phyloP scores from a whole-genome alignment of 2,113 vertebrate genomes.

The Danionella cerebrum region DNA sequence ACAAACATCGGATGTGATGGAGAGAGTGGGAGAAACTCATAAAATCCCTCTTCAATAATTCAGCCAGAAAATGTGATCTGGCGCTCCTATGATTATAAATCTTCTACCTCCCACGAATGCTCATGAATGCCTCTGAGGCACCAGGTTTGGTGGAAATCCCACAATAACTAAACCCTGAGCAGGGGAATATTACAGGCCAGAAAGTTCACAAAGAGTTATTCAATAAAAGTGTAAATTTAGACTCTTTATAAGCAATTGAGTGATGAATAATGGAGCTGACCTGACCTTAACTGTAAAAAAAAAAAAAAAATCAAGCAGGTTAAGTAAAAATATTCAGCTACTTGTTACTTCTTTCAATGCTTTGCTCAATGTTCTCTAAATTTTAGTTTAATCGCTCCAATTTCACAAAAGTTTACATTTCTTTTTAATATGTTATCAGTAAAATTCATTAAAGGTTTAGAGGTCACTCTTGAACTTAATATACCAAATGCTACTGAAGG shows the following conservation, averaged over 20 bases:
- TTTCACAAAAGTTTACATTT: no score
- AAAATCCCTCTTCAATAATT: constrained; percentile 69
- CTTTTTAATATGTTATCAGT: no score
- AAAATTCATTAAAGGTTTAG: no score
- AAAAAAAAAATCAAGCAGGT: constrained; percentile 50
- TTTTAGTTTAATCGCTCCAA: no score
- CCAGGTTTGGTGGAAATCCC: background rate
- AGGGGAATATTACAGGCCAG: constrained; percentile 49
- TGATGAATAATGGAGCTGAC: constrained; percentile 62
- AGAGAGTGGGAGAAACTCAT: constrained; percentile 55
- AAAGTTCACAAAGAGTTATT: constrained; percentile 53
- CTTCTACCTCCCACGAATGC: constrained; percentile 47
- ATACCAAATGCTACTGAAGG: no score
- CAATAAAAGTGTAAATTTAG: constrained; percentile 68
- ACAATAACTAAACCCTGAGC: constrained; percentile 29
- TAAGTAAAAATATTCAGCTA: no score
- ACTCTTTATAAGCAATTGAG: constrained; percentile 61
- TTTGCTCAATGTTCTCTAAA: no score
- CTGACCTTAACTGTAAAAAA: constrained; percentile 62
- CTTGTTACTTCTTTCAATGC: no score
- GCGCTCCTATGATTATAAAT: constrained; percentile 63
- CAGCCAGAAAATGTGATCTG: constrained; percentile 63
- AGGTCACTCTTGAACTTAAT: no score
- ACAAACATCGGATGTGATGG: constrained; percentile 22
- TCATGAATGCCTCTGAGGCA: constrained; percentile 20